A percentile compares a stretch with the other conserved stretches of the same genome.
Evolutionary conservation across 2,888 invertebrate genomes (phyloP).

Genomic region (Rhimphoctona megacephalus): DNA sequence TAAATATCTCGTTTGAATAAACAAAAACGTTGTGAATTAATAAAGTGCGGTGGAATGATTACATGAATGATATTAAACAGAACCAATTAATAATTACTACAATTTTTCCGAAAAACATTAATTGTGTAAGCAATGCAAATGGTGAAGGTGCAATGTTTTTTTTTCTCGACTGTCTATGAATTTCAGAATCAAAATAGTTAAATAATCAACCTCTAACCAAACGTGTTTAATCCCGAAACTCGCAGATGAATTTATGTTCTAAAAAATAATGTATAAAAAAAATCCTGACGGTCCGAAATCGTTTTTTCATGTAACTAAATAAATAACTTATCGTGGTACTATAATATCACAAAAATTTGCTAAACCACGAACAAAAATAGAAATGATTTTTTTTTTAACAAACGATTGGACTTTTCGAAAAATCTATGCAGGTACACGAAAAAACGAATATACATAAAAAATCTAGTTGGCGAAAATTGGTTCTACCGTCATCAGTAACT

Average conservation of each 20-base stretch:
- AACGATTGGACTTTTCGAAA: neutral
- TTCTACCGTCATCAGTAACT: neutral
- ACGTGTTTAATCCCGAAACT: neutral
- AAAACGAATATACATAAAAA: neutral
- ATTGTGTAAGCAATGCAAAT: neutral
- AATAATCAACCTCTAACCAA: too few relatives aligned
- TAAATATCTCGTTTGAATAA: neutral
- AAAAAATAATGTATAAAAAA: neutral
- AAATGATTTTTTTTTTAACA: neutral
- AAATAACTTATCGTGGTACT: too few relatives aligned
- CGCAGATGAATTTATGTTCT: neutral
- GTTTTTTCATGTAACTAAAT: too few relatives aligned
- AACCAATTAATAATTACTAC: neutral
- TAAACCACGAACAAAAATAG: neutral
- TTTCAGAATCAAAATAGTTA: too few relatives aligned
- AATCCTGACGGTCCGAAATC: neutral
- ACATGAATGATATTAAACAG: neutral
- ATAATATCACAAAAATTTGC: neutral
- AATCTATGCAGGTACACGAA: neutral
- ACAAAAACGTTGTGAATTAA: neutral
- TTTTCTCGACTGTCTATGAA: too few relatives aligned
- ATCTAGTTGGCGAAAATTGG: slow-evolving; percentile 16
- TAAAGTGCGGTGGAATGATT: neutral
- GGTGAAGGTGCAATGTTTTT: too few relatives aligned
- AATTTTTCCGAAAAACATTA: neutral